A percentile compares a stretch with the other conserved stretches of the same genome.
Evolutionary conservation across 2,888 invertebrate species (phyloP).

Genomic region (Andrena chrysosceles): DNA sequence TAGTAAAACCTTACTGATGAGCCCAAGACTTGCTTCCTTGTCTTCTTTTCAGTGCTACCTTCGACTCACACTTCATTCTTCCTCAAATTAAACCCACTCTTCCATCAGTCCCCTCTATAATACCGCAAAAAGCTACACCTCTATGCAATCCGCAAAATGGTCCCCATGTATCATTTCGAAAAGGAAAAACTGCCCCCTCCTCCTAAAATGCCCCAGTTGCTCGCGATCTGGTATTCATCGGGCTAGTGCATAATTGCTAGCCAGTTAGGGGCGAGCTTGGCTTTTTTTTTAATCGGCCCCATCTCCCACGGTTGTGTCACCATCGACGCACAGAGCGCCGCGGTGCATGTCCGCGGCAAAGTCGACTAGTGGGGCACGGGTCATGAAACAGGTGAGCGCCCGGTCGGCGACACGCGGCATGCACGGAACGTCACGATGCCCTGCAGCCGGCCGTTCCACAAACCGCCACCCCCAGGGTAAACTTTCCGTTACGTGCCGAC

Average conservation of each 20-base stretch:
- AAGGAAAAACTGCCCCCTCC: too few relatives aligned
- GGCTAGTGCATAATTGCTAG: not conserved
- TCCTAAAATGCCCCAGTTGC: too few relatives aligned
- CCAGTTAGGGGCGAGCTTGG: not conserved
- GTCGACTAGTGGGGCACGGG: conserved; percentile 65
- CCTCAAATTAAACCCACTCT: too few relatives aligned
- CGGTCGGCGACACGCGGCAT: conserved; percentile 63
- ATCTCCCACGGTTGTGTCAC: conserved; percentile 31
- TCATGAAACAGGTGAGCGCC: conserved; percentile 50
- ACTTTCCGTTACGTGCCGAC: conserved; percentile 59
- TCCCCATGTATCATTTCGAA: too few relatives aligned
- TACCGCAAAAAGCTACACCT: too few relatives aligned
- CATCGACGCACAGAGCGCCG: conserved; percentile 44
- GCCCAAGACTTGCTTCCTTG: too few relatives aligned
- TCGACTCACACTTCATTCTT: too few relatives aligned
- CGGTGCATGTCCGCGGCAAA: conserved; percentile 54
- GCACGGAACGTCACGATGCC: conserved; percentile 52
- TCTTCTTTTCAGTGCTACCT: too few relatives aligned
- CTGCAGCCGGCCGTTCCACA: conserved; percentile 58
- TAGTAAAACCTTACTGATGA: too few relatives aligned
- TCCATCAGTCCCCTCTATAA: too few relatives aligned
- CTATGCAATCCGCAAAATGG: too few relatives aligned
- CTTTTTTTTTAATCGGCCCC: conserved; percentile 25
- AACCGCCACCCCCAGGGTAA: conserved; percentile 50
- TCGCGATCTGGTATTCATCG: not conserved